phyloP scores from a whole-genome alignment of 1,140 invertebrate species.

The Mamestra configurata region DNA sequence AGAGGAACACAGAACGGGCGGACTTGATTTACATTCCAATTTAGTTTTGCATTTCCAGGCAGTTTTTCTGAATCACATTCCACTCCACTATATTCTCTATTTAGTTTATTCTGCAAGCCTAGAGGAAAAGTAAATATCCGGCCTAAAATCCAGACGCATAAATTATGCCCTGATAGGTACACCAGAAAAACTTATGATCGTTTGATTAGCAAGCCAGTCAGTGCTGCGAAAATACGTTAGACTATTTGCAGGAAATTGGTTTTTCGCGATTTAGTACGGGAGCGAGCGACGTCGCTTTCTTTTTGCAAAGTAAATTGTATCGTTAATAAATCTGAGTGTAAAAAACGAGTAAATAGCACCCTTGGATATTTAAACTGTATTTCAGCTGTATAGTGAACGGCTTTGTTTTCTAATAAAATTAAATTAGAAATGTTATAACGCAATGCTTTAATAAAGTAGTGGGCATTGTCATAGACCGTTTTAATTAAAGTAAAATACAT shows the following conservation, averaged over 20 bases:
- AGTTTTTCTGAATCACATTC: slow-evolving; percentile 52
- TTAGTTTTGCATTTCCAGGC: slow-evolving; percentile 70
- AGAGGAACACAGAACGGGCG: slow-evolving; percentile 70
- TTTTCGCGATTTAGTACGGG: slow-evolving; percentile 42
- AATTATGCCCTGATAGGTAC: slow-evolving; percentile 14
- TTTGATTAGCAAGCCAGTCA: slow-evolving; percentile 37
- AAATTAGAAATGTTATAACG: background rate
- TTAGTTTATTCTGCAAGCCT: slow-evolving; percentile 49
- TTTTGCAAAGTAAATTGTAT: slow-evolving; percentile 23
- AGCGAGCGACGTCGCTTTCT: slow-evolving; percentile 2
- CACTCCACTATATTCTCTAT: slow-evolving; percentile 37
- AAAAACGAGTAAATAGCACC: background rate
- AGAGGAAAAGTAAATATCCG: slow-evolving; percentile 8
- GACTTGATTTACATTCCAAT: slow-evolving; percentile 77
- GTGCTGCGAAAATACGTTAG: slow-evolving; percentile 31
- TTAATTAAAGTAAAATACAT: too few species aligned
- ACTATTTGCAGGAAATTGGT: slow-evolving; percentile 39
- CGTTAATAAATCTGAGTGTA: slow-evolving; percentile 18
- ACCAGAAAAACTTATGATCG: slow-evolving; percentile 26
- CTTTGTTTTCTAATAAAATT: background rate
- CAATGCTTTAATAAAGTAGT: background rate
- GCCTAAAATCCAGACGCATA: slow-evolving; percentile 4
- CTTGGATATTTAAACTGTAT: background rate
- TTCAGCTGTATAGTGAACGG: background rate
- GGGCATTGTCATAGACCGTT: background rate